Percentiles rank a stretch among this genome's conserved stretches.
These are phyloP conservation scores for Piscicola geometra DNA, from an alignment of 2,888 invertebrate genomes.

Conservation along the genomic window DNA sequence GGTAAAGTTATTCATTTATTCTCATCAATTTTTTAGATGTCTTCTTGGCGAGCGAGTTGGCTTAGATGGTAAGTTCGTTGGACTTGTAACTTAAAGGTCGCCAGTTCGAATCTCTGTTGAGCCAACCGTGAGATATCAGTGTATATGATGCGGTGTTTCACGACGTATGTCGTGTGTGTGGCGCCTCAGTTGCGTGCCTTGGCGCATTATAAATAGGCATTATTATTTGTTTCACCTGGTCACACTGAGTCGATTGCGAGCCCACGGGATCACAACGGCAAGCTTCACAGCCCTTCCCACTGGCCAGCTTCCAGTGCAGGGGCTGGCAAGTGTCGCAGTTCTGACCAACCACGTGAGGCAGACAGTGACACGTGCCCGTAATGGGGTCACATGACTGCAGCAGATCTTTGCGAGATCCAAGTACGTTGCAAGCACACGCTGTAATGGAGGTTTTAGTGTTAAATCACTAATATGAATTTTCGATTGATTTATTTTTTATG, in stretches of 20 bases:
- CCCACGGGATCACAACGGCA: slow-evolving; percentile 89
- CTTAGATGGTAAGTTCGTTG: too few species aligned
- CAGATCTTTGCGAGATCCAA: slow-evolving; percentile 58
- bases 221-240: slow-evolving; percentile 61
- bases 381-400: slow-evolving; percentile 66
- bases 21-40: too few species aligned
- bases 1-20: too few species aligned
- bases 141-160: background rate
- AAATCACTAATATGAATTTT: background rate
- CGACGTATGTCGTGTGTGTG: background rate
- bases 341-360: slow-evolving; percentile 82
- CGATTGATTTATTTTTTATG: background rate
- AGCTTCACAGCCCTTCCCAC: slow-evolving; percentile 84
- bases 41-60: too few species aligned
- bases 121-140: background rate
- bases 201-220: too few species aligned
- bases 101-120: background rate
- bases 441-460: slow-evolving; percentile 19
- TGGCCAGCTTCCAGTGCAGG: slow-evolving; percentile 92
- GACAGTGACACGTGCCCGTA: slow-evolving; percentile 88
- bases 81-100: background rate
- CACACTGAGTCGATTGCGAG: slow-evolving; percentile 73
- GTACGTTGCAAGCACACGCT: slow-evolving; percentile 80
- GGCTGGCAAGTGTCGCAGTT: slow-evolving; percentile 81
- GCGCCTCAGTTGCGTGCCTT: background rate